A percentile compares a stretch with the other conserved stretches of the same genome.
Conservation (phyloP, 2,113 vertebrate species). For the Climacteris rufus region DNA sequence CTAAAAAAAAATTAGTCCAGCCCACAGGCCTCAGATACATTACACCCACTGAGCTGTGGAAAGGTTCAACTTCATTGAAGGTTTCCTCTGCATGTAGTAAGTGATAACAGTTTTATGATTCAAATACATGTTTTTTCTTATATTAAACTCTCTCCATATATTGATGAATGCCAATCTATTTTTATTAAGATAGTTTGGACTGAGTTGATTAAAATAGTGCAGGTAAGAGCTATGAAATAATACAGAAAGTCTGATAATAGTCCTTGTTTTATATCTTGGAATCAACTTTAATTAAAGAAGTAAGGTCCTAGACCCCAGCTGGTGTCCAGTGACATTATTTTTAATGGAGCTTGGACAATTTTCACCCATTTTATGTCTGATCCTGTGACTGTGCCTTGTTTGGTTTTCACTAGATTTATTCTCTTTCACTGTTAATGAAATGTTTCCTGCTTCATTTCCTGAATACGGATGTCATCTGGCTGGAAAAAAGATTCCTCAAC, state of each 20-base stretch:
- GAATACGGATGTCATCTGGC: not conserved
- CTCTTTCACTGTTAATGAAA: constrained; percentile 11
- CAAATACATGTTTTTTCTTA: constrained; percentile 24
- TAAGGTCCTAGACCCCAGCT: not conserved
- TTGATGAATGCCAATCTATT: constrained; percentile 36
- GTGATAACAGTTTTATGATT: constrained; percentile 30
- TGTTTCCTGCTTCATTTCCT: not conserved
- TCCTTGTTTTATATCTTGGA: constrained; percentile 8
- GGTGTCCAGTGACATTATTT: not conserved
- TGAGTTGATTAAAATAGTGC: constrained; percentile 1
- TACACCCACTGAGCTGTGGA: not conserved
- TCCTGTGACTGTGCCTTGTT: not conserved
- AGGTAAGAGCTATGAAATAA: not conserved
- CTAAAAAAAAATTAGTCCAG: not conserved
- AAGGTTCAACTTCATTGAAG: constrained; percentile 23
- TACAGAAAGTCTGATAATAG: not conserved
- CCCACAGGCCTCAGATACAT: not conserved
- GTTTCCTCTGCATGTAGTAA: constrained; percentile 8
- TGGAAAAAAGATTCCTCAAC: not conserved
- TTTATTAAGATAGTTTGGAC: constrained; percentile 48
- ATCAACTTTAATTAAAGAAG: constrained; percentile 38
- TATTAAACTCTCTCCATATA: not conserved
- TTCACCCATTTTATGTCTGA: not conserved
- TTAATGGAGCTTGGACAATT: not conserved
- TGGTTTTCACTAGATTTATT: not conserved